Base-by-base conservation (phyloP, 2,113 vertebrate genomes). In the Stomatorhinus ivindoensis region DNA sequence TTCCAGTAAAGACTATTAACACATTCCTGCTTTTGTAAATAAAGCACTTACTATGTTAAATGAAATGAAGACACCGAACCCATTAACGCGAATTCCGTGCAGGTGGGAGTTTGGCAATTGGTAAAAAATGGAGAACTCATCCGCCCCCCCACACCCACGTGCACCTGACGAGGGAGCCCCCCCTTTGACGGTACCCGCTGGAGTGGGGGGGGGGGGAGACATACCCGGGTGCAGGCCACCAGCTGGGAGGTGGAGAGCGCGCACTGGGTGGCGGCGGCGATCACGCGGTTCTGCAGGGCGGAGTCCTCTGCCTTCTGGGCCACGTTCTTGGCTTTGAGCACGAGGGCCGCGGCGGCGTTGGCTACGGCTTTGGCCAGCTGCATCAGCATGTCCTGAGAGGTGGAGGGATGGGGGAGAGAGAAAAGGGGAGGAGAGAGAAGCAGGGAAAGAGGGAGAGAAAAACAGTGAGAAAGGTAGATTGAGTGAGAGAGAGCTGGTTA, bases 241-340 rank as follows among this genome's bases (percentile, higher is more conserved):
- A 99, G 96, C 92, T 99, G 98, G 50, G 98, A 99, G 15, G 98
- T 99, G 89, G 98, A 99, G 86, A 99, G 95, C 44, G 98, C 98
- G 0, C 98, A 99, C 92, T 99, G 98, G 0, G 98, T 99, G 48
- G 98, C 98, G 0, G 98, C 98, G 0, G 98, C 97, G 0, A 99
- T 99, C 90, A 99, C 98, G 10, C 98, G 96, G 1, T 97, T 98
- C 95, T 99, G 98, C 91, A 98, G 96, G 0, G 93, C 94, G 0
- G 97, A 93, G 6, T 99, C 98, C 91, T 99, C 98, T 0, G 97
- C 97, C 92, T 97, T 97, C 94, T 99, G 98, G 84, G 98, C 98
- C 93, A 99, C 98, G 0, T 98, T 98, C 95, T 99, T 99, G 21
- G 98, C 97, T 91, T 97, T 99, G 51, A 99, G 96, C 88, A 99